These are phyloP conservation scores for Leptobrachium ailaonicum DNA, from an alignment of 2,113 vertebrate species.

Conservation along the genomic window DNA sequence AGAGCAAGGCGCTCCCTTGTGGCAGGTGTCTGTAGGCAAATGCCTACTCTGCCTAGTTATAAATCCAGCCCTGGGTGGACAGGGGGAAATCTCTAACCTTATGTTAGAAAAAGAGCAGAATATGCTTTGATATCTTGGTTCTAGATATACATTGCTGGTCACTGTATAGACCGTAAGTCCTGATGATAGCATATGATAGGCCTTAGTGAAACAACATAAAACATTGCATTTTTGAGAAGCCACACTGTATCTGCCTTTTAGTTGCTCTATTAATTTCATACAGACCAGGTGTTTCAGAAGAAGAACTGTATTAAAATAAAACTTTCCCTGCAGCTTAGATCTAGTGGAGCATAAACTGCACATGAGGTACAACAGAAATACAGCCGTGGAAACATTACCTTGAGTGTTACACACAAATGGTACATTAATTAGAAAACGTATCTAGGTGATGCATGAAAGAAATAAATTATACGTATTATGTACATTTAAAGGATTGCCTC, in stretches of 20 bases:
- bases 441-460: neutral
- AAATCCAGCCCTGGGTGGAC: too few species aligned
- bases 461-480: neutral
- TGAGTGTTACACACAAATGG: neutral
- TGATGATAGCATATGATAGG: too few species aligned
- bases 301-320: neutral
- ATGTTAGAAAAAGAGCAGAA: too few species aligned
- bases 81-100: too few species aligned
- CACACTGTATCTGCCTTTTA: neutral
- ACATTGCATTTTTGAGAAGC: neutral
- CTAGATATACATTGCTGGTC: too few species aligned
- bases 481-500: neutral
- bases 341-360: neutral
- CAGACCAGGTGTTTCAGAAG: neutral
- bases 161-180: too few species aligned
- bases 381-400: neutral
- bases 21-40: too few species aligned
- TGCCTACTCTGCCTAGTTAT: too few species aligned
- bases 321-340: neutral
- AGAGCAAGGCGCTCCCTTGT: too few species aligned
- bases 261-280: neutral
- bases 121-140: too few species aligned
- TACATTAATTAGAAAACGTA: neutral
- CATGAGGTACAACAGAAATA: neutral
- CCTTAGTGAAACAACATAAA: neutral